A percentile compares a stretch with the other conserved stretches of the same genome.
These are phyloP conservation scores for Perithous albicinctus DNA, from an alignment of 2,888 invertebrate species.

Conservation along the genomic window DNA sequence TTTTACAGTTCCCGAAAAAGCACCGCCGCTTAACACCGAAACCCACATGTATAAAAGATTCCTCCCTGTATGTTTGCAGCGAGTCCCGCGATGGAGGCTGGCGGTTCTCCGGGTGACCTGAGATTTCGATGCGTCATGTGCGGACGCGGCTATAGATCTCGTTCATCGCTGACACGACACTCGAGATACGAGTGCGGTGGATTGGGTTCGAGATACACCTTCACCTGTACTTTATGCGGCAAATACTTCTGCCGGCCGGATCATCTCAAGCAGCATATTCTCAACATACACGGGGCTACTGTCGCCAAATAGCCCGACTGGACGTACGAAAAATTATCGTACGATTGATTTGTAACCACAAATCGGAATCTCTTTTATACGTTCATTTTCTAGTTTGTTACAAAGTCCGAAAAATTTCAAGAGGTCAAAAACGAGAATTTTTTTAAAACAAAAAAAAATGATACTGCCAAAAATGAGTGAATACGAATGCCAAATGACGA, in stretches of 20 bases:
- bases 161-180: constrained; percentile 83
- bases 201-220: constrained; percentile 83
- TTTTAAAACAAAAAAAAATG: background rate
- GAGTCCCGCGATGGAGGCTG: constrained; percentile 78
- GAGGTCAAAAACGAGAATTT: background rate
- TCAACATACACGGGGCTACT: constrained; percentile 83
- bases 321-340: constrained; percentile 28
- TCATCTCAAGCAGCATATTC: constrained; percentile 84
- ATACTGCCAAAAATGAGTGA: constrained; percentile 58
- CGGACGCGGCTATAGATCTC: constrained; percentile 83
- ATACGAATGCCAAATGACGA: constrained; percentile 77
- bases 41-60: constrained; percentile 75
- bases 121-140: constrained; percentile 84
- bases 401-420: background rate
- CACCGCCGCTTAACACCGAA: constrained; percentile 6
- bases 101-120: constrained; percentile 76
- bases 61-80: constrained; percentile 82
- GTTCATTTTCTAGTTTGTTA: background rate
- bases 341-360: constrained; percentile 8
- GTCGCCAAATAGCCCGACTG: constrained; percentile 77
- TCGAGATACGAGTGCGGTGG: constrained; percentile 84
- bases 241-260: constrained; percentile 84
- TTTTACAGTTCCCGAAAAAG: constrained; percentile 23
- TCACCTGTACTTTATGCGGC: constrained; percentile 84
- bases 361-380: background rate